phyloP scores from a whole-genome alignment of 2,888 invertebrate genomes.

The Trichopoda pennipes region DNA sequence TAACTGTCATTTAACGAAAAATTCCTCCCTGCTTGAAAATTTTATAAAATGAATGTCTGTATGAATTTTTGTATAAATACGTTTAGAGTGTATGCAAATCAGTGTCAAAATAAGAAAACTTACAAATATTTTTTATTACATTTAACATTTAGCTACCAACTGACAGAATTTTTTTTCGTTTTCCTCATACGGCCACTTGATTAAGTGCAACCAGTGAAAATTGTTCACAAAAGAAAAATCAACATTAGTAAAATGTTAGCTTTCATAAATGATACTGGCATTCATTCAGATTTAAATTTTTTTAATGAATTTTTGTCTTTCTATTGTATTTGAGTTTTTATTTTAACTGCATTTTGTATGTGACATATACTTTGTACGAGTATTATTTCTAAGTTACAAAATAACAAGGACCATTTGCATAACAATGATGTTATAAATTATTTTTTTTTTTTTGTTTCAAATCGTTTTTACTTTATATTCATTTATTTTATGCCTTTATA shows the following conservation, averaged over 20 bases:
- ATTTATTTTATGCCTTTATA: constrained; percentile 31
- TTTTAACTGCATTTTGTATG: constrained; percentile 35
- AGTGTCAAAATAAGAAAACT: constrained; percentile 17
- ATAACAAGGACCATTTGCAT: constrained; percentile 62
- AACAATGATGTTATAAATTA: constrained; percentile 62
- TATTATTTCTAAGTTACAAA: not conserved
- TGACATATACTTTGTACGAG: constrained; percentile 5
- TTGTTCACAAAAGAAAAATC: constrained; percentile 36
- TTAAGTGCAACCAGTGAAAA: constrained; percentile 74
- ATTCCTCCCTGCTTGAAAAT: constrained; percentile 48
- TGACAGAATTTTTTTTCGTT: constrained; percentile 22
- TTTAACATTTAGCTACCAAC: constrained; percentile 54
- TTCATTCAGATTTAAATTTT: not conserved
- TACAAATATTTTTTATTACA: constrained; percentile 30
- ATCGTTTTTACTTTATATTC: constrained; percentile 19
- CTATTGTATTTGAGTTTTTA: constrained; percentile 2
- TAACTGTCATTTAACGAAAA: constrained; percentile 56
- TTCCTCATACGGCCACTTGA: constrained; percentile 51
- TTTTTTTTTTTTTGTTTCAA: constrained; percentile 45
- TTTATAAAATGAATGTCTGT: constrained; percentile 2
- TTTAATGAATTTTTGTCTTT: constrained; percentile 3
- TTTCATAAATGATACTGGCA: constrained; percentile 4
- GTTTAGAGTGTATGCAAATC: constrained; percentile 64
- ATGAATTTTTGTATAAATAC: not conserved
- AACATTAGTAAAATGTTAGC: not conserved